phyloP scores from a whole-genome alignment of 2,888 invertebrate genomes.

The Dryobotodes eremita region DNA sequence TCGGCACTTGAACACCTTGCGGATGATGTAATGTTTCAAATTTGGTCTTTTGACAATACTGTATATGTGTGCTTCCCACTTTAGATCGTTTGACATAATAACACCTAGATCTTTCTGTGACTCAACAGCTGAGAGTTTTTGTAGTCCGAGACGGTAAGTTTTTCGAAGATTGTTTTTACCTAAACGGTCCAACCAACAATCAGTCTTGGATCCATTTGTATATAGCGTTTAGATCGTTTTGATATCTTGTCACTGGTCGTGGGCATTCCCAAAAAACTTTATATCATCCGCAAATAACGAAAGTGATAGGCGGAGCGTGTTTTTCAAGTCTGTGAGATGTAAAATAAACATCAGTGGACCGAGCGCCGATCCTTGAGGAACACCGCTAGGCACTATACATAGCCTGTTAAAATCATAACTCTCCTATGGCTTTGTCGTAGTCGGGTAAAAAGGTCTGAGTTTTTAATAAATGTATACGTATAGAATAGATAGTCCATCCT shows the following conservation, averaged over 20 bases:
- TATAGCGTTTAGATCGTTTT: background rate
- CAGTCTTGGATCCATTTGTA: too few relatives aligned
- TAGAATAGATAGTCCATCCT: too few relatives aligned
- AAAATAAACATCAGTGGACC: background rate
- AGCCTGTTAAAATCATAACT: too few relatives aligned
- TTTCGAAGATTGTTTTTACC: background rate
- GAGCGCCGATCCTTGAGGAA: background rate
- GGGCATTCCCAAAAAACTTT: background rate
- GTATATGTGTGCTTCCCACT: too few relatives aligned
- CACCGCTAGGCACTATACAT: background rate
- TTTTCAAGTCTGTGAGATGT: background rate
- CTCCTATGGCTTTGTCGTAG: too few relatives aligned
- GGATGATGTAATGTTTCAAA: too few relatives aligned
- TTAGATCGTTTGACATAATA: too few relatives aligned
- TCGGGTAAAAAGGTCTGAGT: too few relatives aligned
- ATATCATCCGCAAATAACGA: background rate
- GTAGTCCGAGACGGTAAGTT: background rate
- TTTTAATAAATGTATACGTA: too few relatives aligned
- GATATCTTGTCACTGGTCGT: background rate
- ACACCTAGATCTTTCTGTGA: background rate
- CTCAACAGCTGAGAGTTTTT: background rate
- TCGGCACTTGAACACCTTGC: too few relatives aligned
- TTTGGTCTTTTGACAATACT: too few relatives aligned
- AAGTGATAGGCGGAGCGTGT: background rate
- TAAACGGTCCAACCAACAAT: too few relatives aligned